Evolutionary conservation across 2,888 invertebrate genomes (phyloP).

Genomic region (Eulithis prunata): DNA sequence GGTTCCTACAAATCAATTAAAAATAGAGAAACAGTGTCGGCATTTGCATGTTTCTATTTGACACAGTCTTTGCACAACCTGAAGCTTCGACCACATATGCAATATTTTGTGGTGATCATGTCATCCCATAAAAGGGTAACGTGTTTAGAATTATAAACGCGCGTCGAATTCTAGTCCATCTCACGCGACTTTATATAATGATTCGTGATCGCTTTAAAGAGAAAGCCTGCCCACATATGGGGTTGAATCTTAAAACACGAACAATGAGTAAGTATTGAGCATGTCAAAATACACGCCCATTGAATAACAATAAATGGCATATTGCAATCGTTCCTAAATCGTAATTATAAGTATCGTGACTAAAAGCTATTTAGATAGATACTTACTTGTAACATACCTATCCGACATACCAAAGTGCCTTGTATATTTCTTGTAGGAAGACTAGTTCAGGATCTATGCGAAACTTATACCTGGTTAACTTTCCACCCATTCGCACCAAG

Average conservation of each 20-base stretch:
- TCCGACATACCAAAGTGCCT: no score
- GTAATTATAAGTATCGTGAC: slow-evolving; percentile 24
- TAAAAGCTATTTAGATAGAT: slow-evolving; percentile 14
- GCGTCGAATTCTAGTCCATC: no score
- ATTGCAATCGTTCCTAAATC: slow-evolving; percentile 16
- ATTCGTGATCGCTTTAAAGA: background rate
- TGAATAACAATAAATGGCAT: slow-evolving; percentile 23
- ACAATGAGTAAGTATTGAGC: slow-evolving; percentile 24
- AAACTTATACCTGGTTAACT: no score
- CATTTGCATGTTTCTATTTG: slow-evolving; percentile 22
- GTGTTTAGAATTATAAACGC: no score
- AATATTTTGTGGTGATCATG: background rate
- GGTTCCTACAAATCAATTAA: slow-evolving; percentile 1
- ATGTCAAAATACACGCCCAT: slow-evolving; percentile 18
- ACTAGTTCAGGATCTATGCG: no score
- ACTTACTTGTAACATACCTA: background rate
- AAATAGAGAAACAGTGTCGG: slow-evolving; percentile 16
- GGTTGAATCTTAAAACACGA: slow-evolving; percentile 6
- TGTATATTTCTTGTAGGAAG: no score
- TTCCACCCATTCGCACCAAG: no score
- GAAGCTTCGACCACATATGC: background rate
- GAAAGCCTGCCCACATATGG: background rate
- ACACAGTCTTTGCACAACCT: slow-evolving; percentile 21
- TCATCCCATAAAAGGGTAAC: no score
- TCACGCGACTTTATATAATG: no score